These are phyloP conservation scores for Oreonectes daqikongensis DNA, from an alignment of 2,797 vertebrate genomes.

Conservation along the genomic window DNA sequence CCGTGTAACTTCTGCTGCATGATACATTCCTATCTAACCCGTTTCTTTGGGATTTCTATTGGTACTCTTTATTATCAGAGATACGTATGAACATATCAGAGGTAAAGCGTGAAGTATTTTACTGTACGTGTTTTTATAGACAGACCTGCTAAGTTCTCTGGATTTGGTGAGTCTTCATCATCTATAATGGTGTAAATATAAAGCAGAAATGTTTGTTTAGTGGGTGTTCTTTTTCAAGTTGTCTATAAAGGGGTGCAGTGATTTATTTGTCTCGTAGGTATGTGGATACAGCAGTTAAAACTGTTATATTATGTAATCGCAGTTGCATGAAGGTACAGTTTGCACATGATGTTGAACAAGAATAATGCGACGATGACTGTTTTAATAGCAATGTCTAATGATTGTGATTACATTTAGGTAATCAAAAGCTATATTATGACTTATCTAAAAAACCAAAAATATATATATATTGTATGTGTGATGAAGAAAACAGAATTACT, in stretches of 20 bases:
- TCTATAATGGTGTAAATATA: neutral
- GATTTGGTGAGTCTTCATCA: constrained; percentile 24
- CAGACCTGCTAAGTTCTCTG: neutral
- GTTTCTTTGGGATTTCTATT: constrained; percentile 14
- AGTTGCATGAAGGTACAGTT: too few species aligned
- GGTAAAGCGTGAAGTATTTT: neutral
- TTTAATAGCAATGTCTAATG: neutral
- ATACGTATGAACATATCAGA: constrained; percentile 28
- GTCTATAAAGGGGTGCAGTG: neutral
- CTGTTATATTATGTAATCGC: too few species aligned
- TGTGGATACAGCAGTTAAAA: too few species aligned
- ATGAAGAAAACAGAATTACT: neutral
- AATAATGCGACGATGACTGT: neutral
- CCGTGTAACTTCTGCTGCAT: fast-evolving
- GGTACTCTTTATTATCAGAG: constrained; percentile 32
- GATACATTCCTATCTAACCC: neutral
- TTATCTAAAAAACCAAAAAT: too few species aligned
- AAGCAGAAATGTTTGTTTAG: neutral
- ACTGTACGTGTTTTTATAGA: neutral
- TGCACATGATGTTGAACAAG: neutral
- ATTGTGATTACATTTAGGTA: neutral
- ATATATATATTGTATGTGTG: too few species aligned
- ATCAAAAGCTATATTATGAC: neutral
- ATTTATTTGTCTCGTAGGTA: neutral
- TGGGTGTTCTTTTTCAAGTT: neutral